A percentile compares a stretch with the other conserved stretches of the same genome.
Conservation (phyloP, 2,888 invertebrate genomes). For the Apeira syringaria region DNA sequence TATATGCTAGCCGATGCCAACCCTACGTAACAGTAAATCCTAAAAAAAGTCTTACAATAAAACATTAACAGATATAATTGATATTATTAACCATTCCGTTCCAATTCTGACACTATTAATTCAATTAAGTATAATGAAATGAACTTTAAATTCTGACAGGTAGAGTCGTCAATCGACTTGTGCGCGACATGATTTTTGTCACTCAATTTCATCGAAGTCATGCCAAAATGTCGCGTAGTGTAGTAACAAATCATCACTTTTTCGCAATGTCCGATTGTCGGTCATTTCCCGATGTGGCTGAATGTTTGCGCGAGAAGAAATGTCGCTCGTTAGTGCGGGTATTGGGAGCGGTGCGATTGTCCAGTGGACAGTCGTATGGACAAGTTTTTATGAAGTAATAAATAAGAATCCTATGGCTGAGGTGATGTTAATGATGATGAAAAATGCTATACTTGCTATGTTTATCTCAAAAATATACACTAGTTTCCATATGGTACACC, state of each 20-base stretch:
- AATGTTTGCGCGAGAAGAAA: conserved; percentile 60
- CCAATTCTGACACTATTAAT: conserved; percentile 53
- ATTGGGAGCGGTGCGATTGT: conserved; percentile 66
- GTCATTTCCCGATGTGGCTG: conserved; percentile 58
- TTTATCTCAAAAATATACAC: too few relatives aligned
- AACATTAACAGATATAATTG: conserved; percentile 72
- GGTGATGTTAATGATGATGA: too few relatives aligned
- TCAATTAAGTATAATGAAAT: conserved; percentile 26
- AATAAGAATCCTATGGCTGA: too few relatives aligned
- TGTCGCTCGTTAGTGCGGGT: conserved; percentile 70
- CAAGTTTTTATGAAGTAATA: too few relatives aligned
- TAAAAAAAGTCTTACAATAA: conserved; percentile 49
- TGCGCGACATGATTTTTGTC: conserved; percentile 59
- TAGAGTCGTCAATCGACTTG: conserved; percentile 26
- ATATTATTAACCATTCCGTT: conserved; percentile 62
- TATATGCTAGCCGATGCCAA: too few relatives aligned
- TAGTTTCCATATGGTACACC: too few relatives aligned
- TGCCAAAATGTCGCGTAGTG: conserved; percentile 58
- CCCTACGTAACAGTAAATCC: conserved; percentile 18
- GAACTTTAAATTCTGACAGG: conserved; percentile 32
- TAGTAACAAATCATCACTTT: conserved; percentile 78
- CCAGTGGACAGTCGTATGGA: conserved; percentile 42
- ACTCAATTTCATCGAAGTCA: conserved; percentile 71
- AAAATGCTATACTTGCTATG: too few relatives aligned
- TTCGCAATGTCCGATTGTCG: conserved; percentile 51